Percentiles rank a stretch among this genome's conserved stretches.
These are phyloP conservation scores for Melanchra persicariae DNA, from an alignment of 2,888 invertebrate genomes.

Conservation along the genomic window DNA sequence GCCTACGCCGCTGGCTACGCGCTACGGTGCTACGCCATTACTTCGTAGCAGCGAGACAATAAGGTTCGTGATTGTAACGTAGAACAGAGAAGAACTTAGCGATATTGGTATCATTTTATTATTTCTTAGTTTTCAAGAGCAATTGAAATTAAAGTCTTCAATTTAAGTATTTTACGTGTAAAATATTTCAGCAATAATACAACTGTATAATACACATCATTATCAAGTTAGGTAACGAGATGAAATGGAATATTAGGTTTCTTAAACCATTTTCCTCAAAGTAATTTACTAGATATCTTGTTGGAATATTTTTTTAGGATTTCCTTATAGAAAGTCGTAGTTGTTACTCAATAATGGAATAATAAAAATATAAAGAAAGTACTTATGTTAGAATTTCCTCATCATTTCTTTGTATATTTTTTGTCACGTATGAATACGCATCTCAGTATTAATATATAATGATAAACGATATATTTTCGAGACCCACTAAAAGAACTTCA, in stretches of 20 bases:
- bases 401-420: too few relatives aligned
- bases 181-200: not conserved
- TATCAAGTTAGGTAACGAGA: not conserved
- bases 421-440: not conserved
- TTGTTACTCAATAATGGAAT: not conserved
- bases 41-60: slow-evolving; percentile 61
- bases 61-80: slow-evolving; percentile 35
- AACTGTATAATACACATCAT: not conserved
- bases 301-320: not conserved
- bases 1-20: slow-evolving; percentile 62
- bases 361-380: not conserved
- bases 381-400: not conserved
- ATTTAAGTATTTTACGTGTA: not conserved
- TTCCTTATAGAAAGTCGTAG: not conserved
- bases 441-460: not conserved
- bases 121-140: not conserved
- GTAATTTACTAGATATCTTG: not conserved
- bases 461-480: slow-evolving; percentile 11
- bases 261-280: slow-evolving; percentile 2
- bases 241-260: not conserved
- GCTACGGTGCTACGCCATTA: slow-evolving; percentile 68
- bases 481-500: slow-evolving; percentile 2
- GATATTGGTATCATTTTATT: too few relatives aligned
- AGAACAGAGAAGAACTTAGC: too few relatives aligned
- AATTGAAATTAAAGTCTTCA: slow-evolving; percentile 7